phyloP scores from a whole-genome alignment of 2,113 vertebrate species.

The Glaucidium brasilianum region DNA sequence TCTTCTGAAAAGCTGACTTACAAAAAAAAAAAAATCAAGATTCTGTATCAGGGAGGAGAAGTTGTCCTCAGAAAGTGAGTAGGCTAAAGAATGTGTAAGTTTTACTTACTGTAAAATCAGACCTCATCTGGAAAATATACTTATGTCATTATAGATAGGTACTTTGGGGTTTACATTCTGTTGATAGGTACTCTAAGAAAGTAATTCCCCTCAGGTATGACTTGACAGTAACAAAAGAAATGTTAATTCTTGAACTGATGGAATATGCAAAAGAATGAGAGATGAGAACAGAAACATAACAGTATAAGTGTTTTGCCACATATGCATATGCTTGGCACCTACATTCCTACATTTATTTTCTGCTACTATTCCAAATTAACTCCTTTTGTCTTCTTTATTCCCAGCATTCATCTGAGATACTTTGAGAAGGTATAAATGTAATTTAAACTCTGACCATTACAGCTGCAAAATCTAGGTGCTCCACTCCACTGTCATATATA shows the following conservation, averaged over 20 bases:
- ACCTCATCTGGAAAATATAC: not conserved
- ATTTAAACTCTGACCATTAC: not conserved
- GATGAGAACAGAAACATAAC: not conserved
- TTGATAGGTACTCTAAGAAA: not conserved
- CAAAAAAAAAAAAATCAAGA: not conserved
- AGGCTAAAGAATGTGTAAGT: not conserved
- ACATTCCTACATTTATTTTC: not conserved
- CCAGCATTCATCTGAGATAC: not conserved
- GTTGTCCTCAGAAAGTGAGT: not conserved
- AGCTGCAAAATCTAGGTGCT: constrained; percentile 18
- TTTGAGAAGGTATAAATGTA: not conserved
- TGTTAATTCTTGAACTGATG: not conserved
- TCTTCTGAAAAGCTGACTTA: not conserved
- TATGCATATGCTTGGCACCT: not conserved
- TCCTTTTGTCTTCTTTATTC: not conserved
- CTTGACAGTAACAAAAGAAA: not conserved
- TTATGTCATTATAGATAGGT: not conserved
- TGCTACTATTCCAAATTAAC: not conserved
- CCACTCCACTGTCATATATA: not conserved
- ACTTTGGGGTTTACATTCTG: not conserved
- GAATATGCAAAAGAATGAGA: not conserved
- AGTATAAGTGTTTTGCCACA: not conserved
- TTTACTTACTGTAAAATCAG: not conserved
- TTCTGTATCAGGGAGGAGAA: not conserved
- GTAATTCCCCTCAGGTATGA: not conserved